A percentile compares a stretch with the other conserved stretches of the same genome.
Evolutionary conservation across 64 coral and sea anemone genomes (phyloP).

Genomic region (Montipora cactus): DNA sequence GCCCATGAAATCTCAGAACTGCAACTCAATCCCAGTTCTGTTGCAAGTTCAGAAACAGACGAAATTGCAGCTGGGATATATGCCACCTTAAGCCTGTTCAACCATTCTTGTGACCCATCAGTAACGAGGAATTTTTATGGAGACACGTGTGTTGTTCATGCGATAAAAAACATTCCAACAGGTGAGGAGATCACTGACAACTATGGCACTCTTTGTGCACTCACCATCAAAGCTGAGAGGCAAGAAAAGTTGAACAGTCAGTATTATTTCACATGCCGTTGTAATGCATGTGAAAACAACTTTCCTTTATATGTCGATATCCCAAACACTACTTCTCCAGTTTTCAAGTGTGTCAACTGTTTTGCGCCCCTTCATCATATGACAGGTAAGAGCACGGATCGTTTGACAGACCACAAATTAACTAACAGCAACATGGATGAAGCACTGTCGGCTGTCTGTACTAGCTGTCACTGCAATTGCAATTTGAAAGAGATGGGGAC

Average conservation of each 20-base stretch:
- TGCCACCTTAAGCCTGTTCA: conserved; percentile 88
- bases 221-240: conserved; percentile 67
- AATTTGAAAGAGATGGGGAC: conserved; percentile 46
- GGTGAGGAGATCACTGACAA: conserved; percentile 93
- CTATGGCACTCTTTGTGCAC: conserved; percentile 90
- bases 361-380: not conserved
- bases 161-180: conserved; percentile 84
- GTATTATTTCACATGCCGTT: conserved; percentile 88
- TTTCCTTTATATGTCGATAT: conserved; percentile 86
- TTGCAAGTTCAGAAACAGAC: conserved; percentile 83
- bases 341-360: conserved; percentile 69
- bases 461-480: conserved; percentile 47
- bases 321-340: conserved; percentile 27
- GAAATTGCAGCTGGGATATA: conserved; percentile 97
- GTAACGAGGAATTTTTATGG: conserved; percentile 96
- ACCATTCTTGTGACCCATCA: conserved; percentile 95
- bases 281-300: conserved; percentile 71
- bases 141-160: conserved; percentile 82
- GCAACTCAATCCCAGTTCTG: conserved; percentile 64
- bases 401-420: not conserved
- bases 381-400: not conserved
- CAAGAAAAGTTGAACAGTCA: conserved; percentile 58
- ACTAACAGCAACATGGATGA: not conserved
- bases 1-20: conserved; percentile 97
- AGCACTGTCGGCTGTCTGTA: not conserved